Evolutionary conservation across 1,140 invertebrate genomes (phyloP).

Genomic region (Muscidifurax raptorellus): DNA sequence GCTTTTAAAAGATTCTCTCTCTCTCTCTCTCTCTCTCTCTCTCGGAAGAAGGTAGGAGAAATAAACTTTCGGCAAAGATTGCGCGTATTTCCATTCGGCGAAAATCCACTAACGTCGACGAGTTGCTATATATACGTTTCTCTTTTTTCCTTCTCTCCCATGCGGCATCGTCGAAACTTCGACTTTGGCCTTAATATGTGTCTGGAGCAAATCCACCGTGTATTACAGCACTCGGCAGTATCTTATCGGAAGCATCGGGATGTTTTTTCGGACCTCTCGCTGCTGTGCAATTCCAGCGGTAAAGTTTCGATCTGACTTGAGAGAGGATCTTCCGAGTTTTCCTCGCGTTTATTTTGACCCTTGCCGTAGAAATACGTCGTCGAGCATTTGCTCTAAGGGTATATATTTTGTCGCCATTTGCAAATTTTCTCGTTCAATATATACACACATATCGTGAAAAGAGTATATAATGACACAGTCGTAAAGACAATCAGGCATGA

Average conservation of each 20-base stretch:
- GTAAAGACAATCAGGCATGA: too few relatives aligned
- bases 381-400: not conserved
- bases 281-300: not conserved
- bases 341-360: not conserved
- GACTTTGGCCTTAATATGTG: constrained; percentile 20
- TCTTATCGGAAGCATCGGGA: constrained; percentile 3
- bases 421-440: not conserved
- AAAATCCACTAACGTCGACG: not conserved
- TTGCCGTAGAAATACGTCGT: not conserved
- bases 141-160: not conserved
- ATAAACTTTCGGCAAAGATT: not conserved
- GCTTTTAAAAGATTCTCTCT: not conserved
- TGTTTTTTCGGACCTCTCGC: not conserved
- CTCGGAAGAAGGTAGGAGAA: too few relatives aligned
- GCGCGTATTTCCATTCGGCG: not conserved
- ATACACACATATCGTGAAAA: too few relatives aligned
- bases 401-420: not conserved
- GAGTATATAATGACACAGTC: too few relatives aligned
- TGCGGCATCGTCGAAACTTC: not conserved
- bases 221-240: not conserved
- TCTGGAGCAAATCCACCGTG: constrained; percentile 28
- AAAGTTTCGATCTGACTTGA: constrained; percentile 15
- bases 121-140: not conserved
- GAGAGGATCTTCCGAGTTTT: not conserved
- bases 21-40: too few relatives aligned